phyloP scores from a whole-genome alignment of 2,113 vertebrate genomes.

The Pogona vitticeps region DNA sequence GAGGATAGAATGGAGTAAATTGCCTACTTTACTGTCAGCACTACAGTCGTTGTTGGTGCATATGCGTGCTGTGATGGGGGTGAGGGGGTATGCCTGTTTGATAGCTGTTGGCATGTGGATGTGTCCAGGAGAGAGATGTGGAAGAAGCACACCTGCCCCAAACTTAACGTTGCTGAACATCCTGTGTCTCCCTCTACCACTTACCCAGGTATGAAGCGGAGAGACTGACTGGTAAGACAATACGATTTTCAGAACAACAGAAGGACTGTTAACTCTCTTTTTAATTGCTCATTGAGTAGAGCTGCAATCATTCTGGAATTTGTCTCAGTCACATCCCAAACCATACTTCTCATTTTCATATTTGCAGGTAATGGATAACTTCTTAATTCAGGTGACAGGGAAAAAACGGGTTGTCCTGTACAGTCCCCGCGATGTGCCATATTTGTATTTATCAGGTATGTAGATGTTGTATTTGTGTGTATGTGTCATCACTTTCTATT shows the following conservation, averaged over 20 bases:
- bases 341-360: background rate
- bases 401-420: constrained; percentile 88
- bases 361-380: constrained; percentile 95
- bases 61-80: no score
- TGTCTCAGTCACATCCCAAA: background rate
- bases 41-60: background rate
- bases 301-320: background rate
- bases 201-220: background rate
- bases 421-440: constrained; percentile 89
- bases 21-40: background rate
- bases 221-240: background rate
- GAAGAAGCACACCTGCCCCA: no score
- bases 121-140: background rate
- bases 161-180: background rate
- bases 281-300: background rate
- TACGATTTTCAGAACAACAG: background rate
- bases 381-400: constrained; percentile 94
- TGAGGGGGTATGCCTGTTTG: no score
- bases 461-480: background rate
- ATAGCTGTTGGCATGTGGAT: background rate
- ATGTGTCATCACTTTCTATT: no score
- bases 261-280: background rate
- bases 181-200: no score
- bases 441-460: constrained; percentile 93
- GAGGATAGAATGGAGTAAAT: background rate